Base-by-base conservation (phyloP, 2,888 invertebrate species). In the Idaea dimidiata region DNA sequence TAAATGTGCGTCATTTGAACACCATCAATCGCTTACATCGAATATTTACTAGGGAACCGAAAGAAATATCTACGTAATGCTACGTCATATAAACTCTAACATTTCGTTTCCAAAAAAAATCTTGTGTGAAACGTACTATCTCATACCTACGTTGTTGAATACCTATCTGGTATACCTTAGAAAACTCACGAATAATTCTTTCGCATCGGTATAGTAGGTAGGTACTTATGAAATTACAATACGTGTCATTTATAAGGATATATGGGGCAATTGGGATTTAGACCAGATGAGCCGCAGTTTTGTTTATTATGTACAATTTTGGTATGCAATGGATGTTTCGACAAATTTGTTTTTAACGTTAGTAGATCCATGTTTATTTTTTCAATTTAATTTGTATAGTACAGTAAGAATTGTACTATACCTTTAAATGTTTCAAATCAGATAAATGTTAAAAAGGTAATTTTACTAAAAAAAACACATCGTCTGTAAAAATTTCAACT, bases 1-100 rank as follows among this genome's bases (percentile, higher is more conserved):
- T 43, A 43, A 43, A 43, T 3, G 43, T 10, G 43, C 43, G 43
- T 43, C 43, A 43, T 43, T 43, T 43, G 43, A 43, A 43, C 43
- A 43, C 43, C 43, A 43, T 43, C 43, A 43, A 43, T 43, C 43
- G 43, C 43, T 43, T 43, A 43, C 43, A 43, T 43, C 43, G 43
- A 43, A 43, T 43, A 43, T 43, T 43, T 43, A 43, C 43, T 14
- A 43, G 14, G 43, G 43, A 43, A 10, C 43, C 43, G 43, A 43
- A 43, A 43, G 43, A 43, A 43, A 43, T 43, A 43, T 43, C 43
- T 7, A 43, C 10, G 43, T 43, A 43, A 43, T 43, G 43, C 43
- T 43, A 14, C 43, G 43, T 43, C 43, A 43, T 43, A 43, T 8
- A 10, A 43, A 10, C 43, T 7, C 43, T 43, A 5, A 43, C 43